phyloP scores from a whole-genome alignment of 2,113 vertebrate genomes.

The Pangasianodon gigas region DNA sequence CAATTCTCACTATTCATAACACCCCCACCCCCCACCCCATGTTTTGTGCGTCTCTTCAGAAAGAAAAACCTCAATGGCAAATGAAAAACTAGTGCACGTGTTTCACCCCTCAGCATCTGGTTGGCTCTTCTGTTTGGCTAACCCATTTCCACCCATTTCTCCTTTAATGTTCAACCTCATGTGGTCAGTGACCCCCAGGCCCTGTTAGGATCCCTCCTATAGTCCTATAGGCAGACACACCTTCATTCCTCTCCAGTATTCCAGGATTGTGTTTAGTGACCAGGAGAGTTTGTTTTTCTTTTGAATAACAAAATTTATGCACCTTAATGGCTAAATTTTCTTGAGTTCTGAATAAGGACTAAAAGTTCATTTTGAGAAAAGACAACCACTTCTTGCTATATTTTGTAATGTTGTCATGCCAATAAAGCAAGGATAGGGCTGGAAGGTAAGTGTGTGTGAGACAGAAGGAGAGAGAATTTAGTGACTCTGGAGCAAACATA shows the following conservation, averaged over 20 bases:
- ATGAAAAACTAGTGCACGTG: conserved; percentile 5
- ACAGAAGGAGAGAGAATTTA: neutral
- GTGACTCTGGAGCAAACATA: conserved; percentile 1
- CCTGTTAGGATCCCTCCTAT: neutral
- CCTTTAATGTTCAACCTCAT: conserved; percentile 41
- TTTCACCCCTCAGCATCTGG: conserved; percentile 34
- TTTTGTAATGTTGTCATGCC: conserved; percentile 12
- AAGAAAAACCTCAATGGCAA: conserved; percentile 8
- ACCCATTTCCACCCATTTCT: conserved; percentile 22
- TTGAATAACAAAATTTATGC: neutral
- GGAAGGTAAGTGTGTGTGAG: neutral
- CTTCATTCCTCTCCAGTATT: conserved; percentile 22
- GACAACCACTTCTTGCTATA: neutral
- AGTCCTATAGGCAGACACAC: conserved; percentile 25
- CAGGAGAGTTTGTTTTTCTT: neutral
- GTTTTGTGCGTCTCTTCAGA: conserved; percentile 2
- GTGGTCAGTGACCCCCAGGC: conserved; percentile 1
- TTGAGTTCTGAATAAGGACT: neutral
- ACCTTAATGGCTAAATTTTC: neutral
- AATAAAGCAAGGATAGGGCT: neutral
- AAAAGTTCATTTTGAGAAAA: neutral
- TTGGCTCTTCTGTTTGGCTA: conserved; percentile 36
- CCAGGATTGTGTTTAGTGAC: neutral
- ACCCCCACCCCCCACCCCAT: neutral
- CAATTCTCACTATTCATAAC: neutral